Percentiles rank a stretch among this genome's conserved stretches.
These are phyloP conservation scores for Choristoneura fumiferana DNA, from an alignment of 1,140 invertebrate species.

Conservation along the genomic window DNA sequence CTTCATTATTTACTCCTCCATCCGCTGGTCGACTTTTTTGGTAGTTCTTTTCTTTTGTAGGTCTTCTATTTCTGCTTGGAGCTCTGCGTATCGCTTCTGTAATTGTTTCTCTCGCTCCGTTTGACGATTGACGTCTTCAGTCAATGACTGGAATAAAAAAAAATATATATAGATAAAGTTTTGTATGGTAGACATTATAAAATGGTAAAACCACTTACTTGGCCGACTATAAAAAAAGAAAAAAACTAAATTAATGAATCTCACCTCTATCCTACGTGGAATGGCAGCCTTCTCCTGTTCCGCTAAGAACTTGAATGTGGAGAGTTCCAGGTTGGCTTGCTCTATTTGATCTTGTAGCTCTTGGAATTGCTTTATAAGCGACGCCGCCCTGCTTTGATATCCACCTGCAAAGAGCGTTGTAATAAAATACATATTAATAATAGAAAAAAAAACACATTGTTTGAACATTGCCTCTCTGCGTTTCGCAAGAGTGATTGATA, in stretches of 20 bases:
- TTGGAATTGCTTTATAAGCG: constrained; percentile 93
- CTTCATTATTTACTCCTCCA: neutral
- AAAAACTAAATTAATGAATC: no score
- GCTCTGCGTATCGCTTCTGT: constrained; percentile 88
- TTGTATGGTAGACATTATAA: no score
- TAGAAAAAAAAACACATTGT: constrained; percentile 21
- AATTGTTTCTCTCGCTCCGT: constrained; percentile 93
- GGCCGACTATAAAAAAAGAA: no score
- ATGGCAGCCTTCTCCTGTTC: constrained; percentile 95
- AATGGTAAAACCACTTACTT: no score
- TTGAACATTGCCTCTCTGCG: no score
- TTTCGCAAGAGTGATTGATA: no score
- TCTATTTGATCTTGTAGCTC: constrained; percentile 95
- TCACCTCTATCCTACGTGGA: constrained; percentile 90
- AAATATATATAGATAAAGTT: constrained; percentile 17
- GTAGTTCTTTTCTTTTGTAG: constrained; percentile 49
- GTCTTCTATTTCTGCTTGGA: constrained; percentile 81
- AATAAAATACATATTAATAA: no score
- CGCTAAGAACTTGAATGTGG: constrained; percentile 95
- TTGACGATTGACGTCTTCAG: constrained; percentile 95
- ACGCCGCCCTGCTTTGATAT: constrained; percentile 85
- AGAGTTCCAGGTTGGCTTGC: constrained; percentile 91
- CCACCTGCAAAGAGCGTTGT: constrained; percentile 49
- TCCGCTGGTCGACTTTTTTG: constrained; percentile 10
- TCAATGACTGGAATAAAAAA: constrained; percentile 82